phyloP scores from a whole-genome alignment of 2,888 invertebrate genomes.

The Agriopis aurantiaria region DNA sequence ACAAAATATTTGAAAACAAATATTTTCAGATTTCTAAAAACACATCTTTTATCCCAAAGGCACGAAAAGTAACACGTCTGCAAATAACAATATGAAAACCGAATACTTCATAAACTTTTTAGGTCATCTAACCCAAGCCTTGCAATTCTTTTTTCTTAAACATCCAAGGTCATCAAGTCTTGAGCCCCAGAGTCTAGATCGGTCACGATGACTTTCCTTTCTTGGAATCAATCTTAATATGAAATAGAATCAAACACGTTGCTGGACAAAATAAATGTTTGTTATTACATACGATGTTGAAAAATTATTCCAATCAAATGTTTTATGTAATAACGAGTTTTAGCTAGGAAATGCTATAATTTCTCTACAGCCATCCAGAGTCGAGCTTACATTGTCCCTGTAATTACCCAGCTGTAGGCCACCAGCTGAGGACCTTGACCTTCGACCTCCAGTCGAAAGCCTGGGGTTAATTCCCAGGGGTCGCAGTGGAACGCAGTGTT shows the following conservation, averaged over 20 bases:
- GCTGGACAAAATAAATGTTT: no score
- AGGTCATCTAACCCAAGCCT: background rate
- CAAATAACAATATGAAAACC: background rate
- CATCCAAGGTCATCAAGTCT: no score
- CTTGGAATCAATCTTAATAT: background rate
- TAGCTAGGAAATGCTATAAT: background rate
- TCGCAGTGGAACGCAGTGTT: conserved; percentile 27
- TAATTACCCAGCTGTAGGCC: conserved; percentile 12
- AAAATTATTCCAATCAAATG: no score
- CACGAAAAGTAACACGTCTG: background rate
- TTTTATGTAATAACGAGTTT: background rate
- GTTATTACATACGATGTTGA: background rate
- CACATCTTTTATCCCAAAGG: background rate
- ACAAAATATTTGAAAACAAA: conserved; percentile 18
- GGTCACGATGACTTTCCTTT: background rate
- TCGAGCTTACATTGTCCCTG: conserved; percentile 3
- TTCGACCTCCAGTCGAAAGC: conserved; percentile 42
- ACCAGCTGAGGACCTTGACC: conserved; percentile 38
- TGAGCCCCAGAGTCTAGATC: background rate
- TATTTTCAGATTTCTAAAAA: conserved; percentile 3
- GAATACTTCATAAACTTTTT: background rate
- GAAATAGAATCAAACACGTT: background rate
- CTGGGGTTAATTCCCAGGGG: conserved; percentile 39
- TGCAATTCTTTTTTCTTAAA: no score
- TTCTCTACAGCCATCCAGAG: conserved; percentile 2